Evolutionary conservation across 2,113 vertebrate species (phyloP).

Genomic region (Eudyptes chrysolophus): DNA sequence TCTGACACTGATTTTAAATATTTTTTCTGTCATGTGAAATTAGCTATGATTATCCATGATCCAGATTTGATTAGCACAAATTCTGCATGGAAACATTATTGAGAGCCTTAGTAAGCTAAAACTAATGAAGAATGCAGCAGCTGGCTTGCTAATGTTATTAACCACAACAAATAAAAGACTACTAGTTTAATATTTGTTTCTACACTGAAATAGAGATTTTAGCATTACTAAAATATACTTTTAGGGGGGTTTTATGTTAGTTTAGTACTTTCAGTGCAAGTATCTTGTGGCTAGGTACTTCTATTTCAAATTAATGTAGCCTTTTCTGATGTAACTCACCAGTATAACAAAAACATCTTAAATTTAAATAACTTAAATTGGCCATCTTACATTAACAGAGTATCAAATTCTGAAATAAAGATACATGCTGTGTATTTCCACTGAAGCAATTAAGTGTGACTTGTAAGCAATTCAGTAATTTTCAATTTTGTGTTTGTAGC

Average conservation of each 20-base stretch:
- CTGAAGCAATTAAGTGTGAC: background rate
- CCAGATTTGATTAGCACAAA: background rate
- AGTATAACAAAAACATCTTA: background rate
- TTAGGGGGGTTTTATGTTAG: rapidly evolving
- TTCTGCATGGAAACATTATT: background rate
- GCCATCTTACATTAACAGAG: background rate
- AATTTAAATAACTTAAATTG: background rate
- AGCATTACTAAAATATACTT: background rate
- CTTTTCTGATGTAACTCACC: background rate
- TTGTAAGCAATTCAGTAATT: background rate
- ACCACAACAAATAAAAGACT: background rate
- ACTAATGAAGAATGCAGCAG: background rate
- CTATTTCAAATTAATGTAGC: background rate
- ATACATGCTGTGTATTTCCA: background rate
- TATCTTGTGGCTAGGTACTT: background rate
- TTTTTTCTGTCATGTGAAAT: background rate
- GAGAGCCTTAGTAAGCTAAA: background rate
- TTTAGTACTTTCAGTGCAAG: background rate
- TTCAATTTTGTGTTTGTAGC: background rate
- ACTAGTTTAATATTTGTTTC: background rate
- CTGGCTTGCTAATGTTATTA: background rate
- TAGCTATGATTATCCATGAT: background rate
- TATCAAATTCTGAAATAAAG: background rate
- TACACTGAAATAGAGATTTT: background rate
- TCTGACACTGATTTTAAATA: background rate